phyloP scores from a whole-genome alignment of 37 sponge, comb jelly and placozoan species.

The Haliclona indistincta region DNA sequence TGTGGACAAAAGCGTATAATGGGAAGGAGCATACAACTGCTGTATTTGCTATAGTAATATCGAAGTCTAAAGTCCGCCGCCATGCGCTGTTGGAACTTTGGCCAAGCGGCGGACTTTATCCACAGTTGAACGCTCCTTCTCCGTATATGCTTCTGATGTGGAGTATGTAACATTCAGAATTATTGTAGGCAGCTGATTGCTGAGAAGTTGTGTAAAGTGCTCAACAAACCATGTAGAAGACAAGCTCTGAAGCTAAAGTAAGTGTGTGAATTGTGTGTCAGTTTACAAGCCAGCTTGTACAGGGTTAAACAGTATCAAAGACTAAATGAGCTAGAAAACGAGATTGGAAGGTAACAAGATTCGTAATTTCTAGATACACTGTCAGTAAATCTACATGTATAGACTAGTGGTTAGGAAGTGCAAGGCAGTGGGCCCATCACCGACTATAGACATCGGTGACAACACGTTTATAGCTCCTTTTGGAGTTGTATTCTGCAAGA shows the following conservation, averaged over 20 bases:
- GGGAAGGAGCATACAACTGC: too few relatives aligned
- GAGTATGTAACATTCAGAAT: too few relatives aligned
- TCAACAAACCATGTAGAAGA: slow-evolving; percentile 55
- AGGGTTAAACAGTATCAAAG: slow-evolving; percentile 17
- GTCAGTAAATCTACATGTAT: neutral
- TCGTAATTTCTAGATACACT: neutral
- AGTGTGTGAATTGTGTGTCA: neutral
- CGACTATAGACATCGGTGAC: slow-evolving; percentile 9
- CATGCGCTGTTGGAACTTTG: too few relatives aligned
- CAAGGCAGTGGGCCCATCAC: slow-evolving; percentile 6
- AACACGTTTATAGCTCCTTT: slow-evolving; percentile 31
- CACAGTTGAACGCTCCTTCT: too few relatives aligned
- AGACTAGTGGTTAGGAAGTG: slow-evolving; percentile 34
- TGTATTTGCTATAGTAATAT: too few relatives aligned
- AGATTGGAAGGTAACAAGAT: neutral
- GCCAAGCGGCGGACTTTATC: too few relatives aligned
- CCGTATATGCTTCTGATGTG: too few relatives aligned
- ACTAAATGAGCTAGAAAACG: neutral
- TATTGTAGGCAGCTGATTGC: slow-evolving; percentile 27
- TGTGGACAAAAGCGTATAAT: neutral
- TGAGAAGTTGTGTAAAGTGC: slow-evolving; percentile 35
- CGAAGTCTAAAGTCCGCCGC: too few relatives aligned
- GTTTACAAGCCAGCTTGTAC: neutral
- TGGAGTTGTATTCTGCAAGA: slow-evolving; percentile 62
- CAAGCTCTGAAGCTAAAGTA: slow-evolving; percentile 26